Evolutionary conservation across 1,140 invertebrate species (phyloP), one percentile per base, ranked within the genome.

Genomic region (Ostrea denselamellosa): DNA sequence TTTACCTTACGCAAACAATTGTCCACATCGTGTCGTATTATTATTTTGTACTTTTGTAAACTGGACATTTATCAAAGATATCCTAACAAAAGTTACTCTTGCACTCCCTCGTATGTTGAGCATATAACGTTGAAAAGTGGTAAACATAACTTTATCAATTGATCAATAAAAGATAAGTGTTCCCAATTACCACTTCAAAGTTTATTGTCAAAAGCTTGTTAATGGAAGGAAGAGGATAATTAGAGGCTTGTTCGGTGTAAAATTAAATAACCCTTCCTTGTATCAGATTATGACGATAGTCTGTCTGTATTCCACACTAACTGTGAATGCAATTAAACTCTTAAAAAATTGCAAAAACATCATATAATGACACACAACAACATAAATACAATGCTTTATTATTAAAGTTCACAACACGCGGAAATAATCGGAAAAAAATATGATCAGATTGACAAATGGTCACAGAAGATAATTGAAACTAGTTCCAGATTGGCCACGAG

Each of bases 331-430:
- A 62, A 62, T 62, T 62, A 62, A 19, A 62, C 14, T 19, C n/a
- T n/a, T 62, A 0, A n/a, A 62, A 62, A 17, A 62, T 0, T 17
- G n/a, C 17, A 62, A 62, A 62, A 62, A 62, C 56, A 62, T n/a
- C 14, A 62, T 2, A 62, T 2, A 4, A 62, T 17, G 17, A n/a
- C n/a, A 62, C 56, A 62, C n/a, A 62, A 62, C 56, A 62, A 62
- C 56, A 58, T 7, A 17, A 62, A 62, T 19, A 58, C 17, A 19
- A 62, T 62, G 19, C 17, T 62, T 62, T 62, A 62, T 62, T 2
- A 62, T n/a, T 19, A n/a, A 62, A 62, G 25, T 77, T 77, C 68
- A 77, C 25, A 77, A 77, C 68, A 77, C 68, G 68, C 68, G 68
- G 68, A 77, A 77, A 77, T 77, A 77, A 77, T 77, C 25, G 9